A percentile compares a stretch with the other conserved stretches of the same genome.
Evolutionary conservation across 2,113 vertebrate genomes (phyloP).

Genomic region (Tapirus terrestris): DNA sequence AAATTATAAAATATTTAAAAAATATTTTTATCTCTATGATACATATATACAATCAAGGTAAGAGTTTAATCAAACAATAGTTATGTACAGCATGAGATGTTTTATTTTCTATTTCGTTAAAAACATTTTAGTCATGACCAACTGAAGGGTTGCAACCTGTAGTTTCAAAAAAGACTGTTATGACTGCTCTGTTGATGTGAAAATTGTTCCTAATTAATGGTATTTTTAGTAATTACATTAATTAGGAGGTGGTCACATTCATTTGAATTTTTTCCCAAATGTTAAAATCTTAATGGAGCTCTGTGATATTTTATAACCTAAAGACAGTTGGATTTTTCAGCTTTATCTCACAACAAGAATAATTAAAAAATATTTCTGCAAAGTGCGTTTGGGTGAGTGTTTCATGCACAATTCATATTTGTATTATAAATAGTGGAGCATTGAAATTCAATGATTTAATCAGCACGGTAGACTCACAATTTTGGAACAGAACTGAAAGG

Average conservation of each 20-base stretch:
- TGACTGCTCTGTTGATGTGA: constrained; percentile 57
- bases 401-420: background rate
- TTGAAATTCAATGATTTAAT: background rate
- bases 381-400: background rate
- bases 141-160: constrained; percentile 2
- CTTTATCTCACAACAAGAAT: constrained; percentile 9
- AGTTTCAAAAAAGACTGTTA: constrained; percentile 62
- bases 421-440: background rate
- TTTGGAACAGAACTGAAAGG: background rate
- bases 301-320: background rate
- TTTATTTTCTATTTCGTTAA: constrained; percentile 7
- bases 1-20: background rate
- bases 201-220: constrained; percentile 65
- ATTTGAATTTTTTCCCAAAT: background rate
- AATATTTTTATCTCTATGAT: background rate
- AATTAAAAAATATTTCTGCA: background rate
- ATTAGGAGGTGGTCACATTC: constrained; percentile 33
- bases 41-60: background rate
- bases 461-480: background rate
- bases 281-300: background rate
- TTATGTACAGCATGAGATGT: background rate
- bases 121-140: constrained; percentile 44
- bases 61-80: background rate
- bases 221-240: constrained; percentile 63
- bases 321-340: background rate